phyloP scores from a whole-genome alignment of 2,888 invertebrate genomes.

The Agonopterix alstromeriana region DNA sequence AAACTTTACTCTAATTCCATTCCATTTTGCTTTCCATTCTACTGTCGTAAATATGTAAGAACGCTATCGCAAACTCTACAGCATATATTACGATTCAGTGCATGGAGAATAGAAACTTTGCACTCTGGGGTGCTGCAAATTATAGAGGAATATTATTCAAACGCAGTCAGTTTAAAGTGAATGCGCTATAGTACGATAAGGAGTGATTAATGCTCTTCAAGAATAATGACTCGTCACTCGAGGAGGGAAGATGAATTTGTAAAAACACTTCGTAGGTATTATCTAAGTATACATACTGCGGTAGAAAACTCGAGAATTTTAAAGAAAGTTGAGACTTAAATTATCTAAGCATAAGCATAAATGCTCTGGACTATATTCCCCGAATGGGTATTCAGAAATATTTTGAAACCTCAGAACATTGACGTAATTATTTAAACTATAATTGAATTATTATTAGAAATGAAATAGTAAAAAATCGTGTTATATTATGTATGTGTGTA shows the following conservation, averaged over 20 bases:
- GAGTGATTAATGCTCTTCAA: slow-evolving; percentile 12
- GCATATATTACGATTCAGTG: slow-evolving; percentile 3
- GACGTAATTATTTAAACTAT: too few relatives aligned
- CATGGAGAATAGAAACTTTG: slow-evolving; percentile 9
- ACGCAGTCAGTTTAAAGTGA: slow-evolving; percentile 4
- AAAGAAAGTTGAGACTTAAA: too few relatives aligned
- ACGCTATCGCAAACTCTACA: slow-evolving; percentile 4
- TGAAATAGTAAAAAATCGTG: too few relatives aligned
- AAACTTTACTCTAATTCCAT: neutral
- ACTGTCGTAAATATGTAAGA: slow-evolving; percentile 5
- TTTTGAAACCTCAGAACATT: too few relatives aligned
- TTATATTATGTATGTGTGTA: too few relatives aligned
- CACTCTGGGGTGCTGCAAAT: slow-evolving; percentile 14
- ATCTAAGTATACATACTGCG: neutral
- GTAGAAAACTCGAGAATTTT: too few relatives aligned
- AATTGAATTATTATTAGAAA: too few relatives aligned
- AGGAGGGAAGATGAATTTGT: too few relatives aligned
- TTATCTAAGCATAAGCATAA: too few relatives aligned
- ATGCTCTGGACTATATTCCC: too few relatives aligned
- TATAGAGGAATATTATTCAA: slow-evolving; percentile 13
- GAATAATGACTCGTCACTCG: slow-evolving; percentile 12
- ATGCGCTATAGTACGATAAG: slow-evolving; percentile 11
- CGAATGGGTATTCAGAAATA: too few relatives aligned
- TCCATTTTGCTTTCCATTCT: slow-evolving; percentile 1
- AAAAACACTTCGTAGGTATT: neutral